phyloP scores from a whole-genome alignment of 2,797 vertebrate species.

The Eremophila alpestris region DNA sequence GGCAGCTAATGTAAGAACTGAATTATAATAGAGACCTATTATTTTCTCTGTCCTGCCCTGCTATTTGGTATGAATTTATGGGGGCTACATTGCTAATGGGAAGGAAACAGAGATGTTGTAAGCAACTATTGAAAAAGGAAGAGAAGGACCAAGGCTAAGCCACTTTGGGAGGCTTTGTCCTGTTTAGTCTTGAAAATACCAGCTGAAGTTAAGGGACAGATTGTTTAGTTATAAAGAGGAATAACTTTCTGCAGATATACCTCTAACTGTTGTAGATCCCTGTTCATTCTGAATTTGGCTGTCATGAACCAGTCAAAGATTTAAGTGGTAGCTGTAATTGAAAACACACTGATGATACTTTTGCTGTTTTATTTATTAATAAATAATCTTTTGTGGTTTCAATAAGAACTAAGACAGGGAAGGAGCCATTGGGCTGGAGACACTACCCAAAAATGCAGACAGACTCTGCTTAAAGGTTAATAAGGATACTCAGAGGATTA shows the following conservation, averaged over 20 bases:
- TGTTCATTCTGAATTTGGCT: not conserved
- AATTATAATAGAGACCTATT: not conserved
- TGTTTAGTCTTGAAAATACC: not conserved
- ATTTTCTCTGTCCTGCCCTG: not conserved
- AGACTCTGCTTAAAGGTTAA: not conserved
- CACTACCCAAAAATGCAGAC: not conserved
- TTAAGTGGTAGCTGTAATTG: not conserved
- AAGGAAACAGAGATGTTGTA: not conserved
- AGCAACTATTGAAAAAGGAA: not conserved
- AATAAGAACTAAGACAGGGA: not conserved
- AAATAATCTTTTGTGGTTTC: not conserved
- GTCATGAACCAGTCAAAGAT: not conserved
- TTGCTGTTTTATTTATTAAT: not conserved
- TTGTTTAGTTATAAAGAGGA: not conserved
- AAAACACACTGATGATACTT: not conserved
- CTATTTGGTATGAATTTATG: not conserved
- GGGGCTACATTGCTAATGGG: not conserved
- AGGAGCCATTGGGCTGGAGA: not conserved
- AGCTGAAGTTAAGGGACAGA: not conserved
- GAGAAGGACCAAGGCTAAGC: not conserved
- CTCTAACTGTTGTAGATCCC: not conserved
- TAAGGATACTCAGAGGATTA: not conserved
- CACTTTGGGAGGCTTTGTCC: not conserved
- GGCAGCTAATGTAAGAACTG: not conserved
- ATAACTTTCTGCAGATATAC: not conserved